Conservation (phyloP, 2,888 invertebrate genomes). For the Copidosoma aretas region DNA sequence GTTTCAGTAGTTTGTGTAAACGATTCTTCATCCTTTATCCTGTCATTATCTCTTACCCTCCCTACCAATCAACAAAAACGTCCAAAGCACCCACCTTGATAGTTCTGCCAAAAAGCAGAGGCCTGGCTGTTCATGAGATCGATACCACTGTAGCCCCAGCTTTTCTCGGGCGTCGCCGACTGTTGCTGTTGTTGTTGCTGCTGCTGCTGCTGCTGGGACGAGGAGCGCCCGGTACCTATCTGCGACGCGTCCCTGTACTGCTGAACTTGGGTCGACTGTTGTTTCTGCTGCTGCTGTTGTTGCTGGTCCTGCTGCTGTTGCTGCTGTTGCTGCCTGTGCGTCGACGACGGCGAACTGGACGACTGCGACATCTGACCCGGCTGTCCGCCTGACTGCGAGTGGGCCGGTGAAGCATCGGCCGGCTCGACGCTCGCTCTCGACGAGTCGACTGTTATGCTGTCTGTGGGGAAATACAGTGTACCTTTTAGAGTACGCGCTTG, state of each 20-base stretch:
- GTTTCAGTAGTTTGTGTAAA: too few relatives aligned
- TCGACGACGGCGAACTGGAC: conserved; percentile 29
- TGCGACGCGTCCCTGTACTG: conserved; percentile 47
- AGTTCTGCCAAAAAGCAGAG: conserved; percentile 87
- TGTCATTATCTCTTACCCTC: too few relatives aligned
- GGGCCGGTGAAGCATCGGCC: conserved; percentile 52
- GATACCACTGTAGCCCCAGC: conserved; percentile 75
- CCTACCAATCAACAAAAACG: too few relatives aligned
- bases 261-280: conserved; percentile 39
- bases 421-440: conserved; percentile 56
- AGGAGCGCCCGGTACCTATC: conserved; percentile 30
- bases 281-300: conserved; percentile 60
- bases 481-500: too few relatives aligned
- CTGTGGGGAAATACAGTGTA: conserved; percentile 42
- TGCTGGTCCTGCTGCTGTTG: conserved; percentile 56
- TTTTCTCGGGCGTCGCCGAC: conserved; percentile 62
- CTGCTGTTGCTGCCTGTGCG: conserved; percentile 50
- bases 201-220: conserved; percentile 61
- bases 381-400: conserved; percentile 10
- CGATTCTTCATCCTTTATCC: too few relatives aligned
- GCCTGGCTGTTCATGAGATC: conserved; percentile 86
- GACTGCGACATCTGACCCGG: conserved; percentile 20
- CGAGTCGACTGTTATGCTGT: conserved; percentile 57
- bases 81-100: conserved; percentile 74
- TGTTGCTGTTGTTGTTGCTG: conserved; percentile 63